phyloP scores from a whole-genome alignment of 2,888 invertebrate species.

The Dynastes tityus region DNA sequence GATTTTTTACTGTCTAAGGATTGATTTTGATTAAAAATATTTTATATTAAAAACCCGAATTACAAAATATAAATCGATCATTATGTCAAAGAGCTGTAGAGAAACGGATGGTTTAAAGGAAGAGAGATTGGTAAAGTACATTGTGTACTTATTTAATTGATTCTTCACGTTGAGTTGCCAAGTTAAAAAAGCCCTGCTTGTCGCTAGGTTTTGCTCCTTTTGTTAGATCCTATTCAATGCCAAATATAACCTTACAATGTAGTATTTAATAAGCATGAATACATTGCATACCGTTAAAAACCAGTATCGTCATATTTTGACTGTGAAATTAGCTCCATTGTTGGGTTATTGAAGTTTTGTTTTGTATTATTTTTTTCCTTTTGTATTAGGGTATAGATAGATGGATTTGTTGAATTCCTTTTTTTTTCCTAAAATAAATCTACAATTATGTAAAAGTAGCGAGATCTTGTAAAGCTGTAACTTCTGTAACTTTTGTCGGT shows the following conservation, averaged over 20 bases:
- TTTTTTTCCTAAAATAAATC: neutral
- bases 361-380: neutral
- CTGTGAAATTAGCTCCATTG: slow-evolving; percentile 15
- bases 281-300: neutral
- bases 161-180: slow-evolving; percentile 34
- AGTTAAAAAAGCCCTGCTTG: slow-evolving; percentile 13
- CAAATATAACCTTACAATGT: slow-evolving; percentile 32
- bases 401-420: too few species aligned
- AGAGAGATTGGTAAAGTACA: slow-evolving; percentile 16
- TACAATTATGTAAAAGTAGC: neutral
- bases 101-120: neutral
- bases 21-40: too few species aligned
- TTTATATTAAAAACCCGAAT: too few species aligned
- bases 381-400: neutral
- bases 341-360: neutral
- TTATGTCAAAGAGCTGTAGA: too few species aligned
- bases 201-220: slow-evolving; percentile 15
- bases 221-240: slow-evolving; percentile 36
- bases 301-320: slow-evolving; percentile 25
- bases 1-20: too few species aligned
- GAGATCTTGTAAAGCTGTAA: neutral
- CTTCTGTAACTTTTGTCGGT: neutral
- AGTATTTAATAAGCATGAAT: slow-evolving; percentile 33
- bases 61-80: too few species aligned
- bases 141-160: slow-evolving; percentile 30